Percentiles rank a stretch among this genome's conserved stretches.
Conservation (phyloP, 2,888 invertebrate species). For the Brachypterus glaber region DNA sequence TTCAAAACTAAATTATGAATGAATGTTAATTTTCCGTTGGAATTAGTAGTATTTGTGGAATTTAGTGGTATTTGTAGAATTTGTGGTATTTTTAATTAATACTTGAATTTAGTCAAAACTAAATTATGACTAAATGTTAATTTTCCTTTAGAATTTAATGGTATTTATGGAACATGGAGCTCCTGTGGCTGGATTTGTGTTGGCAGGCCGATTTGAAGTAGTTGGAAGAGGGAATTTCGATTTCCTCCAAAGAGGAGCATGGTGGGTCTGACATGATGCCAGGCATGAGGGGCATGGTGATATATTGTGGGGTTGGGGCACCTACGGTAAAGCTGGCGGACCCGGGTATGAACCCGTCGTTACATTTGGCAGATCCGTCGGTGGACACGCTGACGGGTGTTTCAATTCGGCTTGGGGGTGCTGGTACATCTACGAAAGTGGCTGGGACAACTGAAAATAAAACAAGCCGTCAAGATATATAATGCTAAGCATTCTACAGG, state of each 20-base stretch:
- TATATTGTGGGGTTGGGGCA: no score
- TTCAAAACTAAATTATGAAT: no score
- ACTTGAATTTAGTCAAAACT: no score
- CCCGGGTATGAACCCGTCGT: conserved; percentile 28
- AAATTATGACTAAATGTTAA: no score
- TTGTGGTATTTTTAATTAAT: no score
- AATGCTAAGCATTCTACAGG: no score
- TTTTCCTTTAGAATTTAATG: no score
- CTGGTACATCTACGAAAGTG: conserved; percentile 22
- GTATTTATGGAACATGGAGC: background rate
- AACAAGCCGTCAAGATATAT: no score
- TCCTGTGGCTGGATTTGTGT: conserved; percentile 4
- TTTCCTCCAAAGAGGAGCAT: conserved; percentile 5
- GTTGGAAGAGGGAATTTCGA: conserved; percentile 7
- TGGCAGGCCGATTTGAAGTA: background rate
- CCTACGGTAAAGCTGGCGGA: conserved; percentile 27
- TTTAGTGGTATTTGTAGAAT: no score
- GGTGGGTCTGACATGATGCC: conserved; percentile 7
- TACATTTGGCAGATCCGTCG: conserved; percentile 15
- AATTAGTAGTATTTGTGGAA: no score
- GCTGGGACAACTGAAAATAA: conserved; percentile 20
- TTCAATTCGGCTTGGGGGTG: conserved; percentile 8
- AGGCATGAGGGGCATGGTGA: no score
- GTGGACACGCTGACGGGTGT: conserved; percentile 6
- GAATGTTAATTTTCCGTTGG: no score